A percentile compares a stretch with the other conserved stretches of the same genome.
Evolutionary conservation across 1,140 invertebrate species (phyloP).

Genomic region (Papilio dardanus): DNA sequence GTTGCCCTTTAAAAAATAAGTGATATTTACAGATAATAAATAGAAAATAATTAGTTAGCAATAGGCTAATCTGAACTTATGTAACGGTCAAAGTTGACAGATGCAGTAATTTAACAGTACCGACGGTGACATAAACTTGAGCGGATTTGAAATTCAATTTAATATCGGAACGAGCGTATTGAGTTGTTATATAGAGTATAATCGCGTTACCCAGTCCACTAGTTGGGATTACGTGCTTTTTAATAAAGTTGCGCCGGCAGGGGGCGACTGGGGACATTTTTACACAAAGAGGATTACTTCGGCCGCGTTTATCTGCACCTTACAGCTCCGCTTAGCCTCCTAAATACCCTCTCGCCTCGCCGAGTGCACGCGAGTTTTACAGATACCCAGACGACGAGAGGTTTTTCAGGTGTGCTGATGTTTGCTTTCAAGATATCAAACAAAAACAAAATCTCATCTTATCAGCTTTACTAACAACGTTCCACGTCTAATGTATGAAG

Average conservation of each 20-base stretch:
- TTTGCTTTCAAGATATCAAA: slow-evolving; percentile 27
- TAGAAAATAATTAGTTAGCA: not conserved
- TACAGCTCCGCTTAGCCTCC: slow-evolving; percentile 76
- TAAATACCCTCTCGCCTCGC: slow-evolving; percentile 67
- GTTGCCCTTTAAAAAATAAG: not conserved
- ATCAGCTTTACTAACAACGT: slow-evolving; percentile 1
- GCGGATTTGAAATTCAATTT: slow-evolving; percentile 79
- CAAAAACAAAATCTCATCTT: slow-evolving; percentile 22
- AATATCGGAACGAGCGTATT: slow-evolving; percentile 70
- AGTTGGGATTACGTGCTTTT: slow-evolving; percentile 79
- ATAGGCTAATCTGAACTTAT: not conserved
- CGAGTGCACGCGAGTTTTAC: slow-evolving; percentile 71
- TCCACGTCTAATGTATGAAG: not conserved
- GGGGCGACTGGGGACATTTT: slow-evolving; percentile 79
- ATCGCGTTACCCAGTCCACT: slow-evolving; percentile 80
- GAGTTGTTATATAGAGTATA: slow-evolving; percentile 77
- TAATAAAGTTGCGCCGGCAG: slow-evolving; percentile 76
- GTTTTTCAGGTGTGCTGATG: slow-evolving; percentile 32
- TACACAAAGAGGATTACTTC: slow-evolving; percentile 81
- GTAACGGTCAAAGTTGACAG: slow-evolving; percentile 33
- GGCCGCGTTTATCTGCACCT: slow-evolving; percentile 79
- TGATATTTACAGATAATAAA: not conserved
- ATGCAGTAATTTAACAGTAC: slow-evolving; percentile 1
- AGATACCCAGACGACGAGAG: slow-evolving; percentile 39
- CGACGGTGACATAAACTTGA: slow-evolving; percentile 47